Evolutionary conservation across 2,797 vertebrate genomes (phyloP).

Genomic region (Coregonus ussuriensis): DNA sequence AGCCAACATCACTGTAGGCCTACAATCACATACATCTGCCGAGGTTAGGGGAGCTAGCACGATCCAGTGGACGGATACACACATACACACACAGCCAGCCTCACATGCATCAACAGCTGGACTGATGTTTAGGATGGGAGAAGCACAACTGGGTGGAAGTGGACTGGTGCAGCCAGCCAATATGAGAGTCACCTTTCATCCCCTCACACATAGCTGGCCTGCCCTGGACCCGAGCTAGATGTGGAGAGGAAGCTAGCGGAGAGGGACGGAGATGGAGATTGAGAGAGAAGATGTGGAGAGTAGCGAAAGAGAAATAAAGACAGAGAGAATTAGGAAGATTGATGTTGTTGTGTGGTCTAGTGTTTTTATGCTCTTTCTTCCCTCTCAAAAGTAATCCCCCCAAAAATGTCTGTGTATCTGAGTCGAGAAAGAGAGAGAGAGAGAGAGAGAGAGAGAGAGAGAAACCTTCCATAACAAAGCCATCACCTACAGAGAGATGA

Average conservation of each 20-base stretch:
- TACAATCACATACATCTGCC: slow-evolving; percentile 42
- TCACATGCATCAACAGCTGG: slow-evolving; percentile 31
- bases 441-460: too few relatives aligned
- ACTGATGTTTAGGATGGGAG: slow-evolving; percentile 16
- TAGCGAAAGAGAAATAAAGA: neutral
- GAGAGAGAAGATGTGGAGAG: neutral
- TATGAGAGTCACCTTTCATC: slow-evolving; percentile 30
- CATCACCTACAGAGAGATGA: too few relatives aligned
- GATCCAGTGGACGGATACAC: slow-evolving; percentile 24
- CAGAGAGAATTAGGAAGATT: neutral
- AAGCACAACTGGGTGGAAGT: slow-evolving; percentile 20
- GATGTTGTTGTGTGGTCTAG: neutral
- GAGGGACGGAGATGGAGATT: neutral
- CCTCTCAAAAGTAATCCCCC: too few relatives aligned
- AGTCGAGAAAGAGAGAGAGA: too few relatives aligned
- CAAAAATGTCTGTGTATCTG: too few relatives aligned
- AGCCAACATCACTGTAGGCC: neutral
- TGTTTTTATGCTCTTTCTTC: too few relatives aligned
- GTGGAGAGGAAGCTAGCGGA: slow-evolving; percentile 28
- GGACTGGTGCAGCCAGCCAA: slow-evolving; percentile 5
- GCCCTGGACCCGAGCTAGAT: slow-evolving; percentile 40
- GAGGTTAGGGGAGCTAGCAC: slow-evolving; percentile 16
- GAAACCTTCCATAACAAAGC: too few relatives aligned
- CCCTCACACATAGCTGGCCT: slow-evolving; percentile 6
- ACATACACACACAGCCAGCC: slow-evolving; percentile 23